phyloP scores from a whole-genome alignment of 2,113 vertebrate genomes.

The Brachyistius frenatus region DNA sequence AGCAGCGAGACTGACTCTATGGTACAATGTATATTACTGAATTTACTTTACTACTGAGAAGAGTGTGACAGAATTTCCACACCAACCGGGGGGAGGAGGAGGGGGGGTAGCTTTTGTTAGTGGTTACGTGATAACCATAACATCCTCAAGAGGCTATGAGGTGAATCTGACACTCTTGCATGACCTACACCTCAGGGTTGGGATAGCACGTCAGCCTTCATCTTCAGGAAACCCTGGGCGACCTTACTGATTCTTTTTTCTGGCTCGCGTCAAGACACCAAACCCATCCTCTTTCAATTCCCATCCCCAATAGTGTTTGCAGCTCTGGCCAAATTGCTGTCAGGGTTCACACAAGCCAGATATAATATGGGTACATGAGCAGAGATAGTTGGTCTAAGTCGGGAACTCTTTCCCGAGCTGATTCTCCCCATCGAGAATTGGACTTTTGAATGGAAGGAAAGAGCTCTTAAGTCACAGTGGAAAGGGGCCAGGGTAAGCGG shows the following conservation, averaged over 20 bases:
- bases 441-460: constrained; percentile 59
- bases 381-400: constrained; percentile 64
- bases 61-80: too few species aligned
- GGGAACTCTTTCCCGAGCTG: constrained; percentile 40
- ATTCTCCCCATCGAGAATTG: constrained; percentile 58
- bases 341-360: constrained; percentile 57
- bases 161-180: not conserved
- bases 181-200: not conserved
- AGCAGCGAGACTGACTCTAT: too few species aligned
- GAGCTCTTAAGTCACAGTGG: constrained; percentile 65
- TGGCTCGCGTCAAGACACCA: constrained; percentile 38
- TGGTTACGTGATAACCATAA: too few species aligned
- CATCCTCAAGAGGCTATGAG: not conserved
- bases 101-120: too few species aligned
- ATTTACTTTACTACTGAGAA: too few species aligned
- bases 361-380: constrained; percentile 54
- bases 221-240: not conserved
- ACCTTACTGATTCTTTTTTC: constrained; percentile 47
- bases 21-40: too few species aligned
- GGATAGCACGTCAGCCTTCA: not conserved
- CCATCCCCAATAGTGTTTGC: constrained; percentile 51
- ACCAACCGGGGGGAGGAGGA: too few species aligned
- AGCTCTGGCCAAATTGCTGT: constrained; percentile 62
- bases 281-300: constrained; percentile 20
- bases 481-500: constrained; percentile 54